Base-by-base conservation (phyloP, 2,888 invertebrate genomes). In the Lamellibrachia columna region DNA sequence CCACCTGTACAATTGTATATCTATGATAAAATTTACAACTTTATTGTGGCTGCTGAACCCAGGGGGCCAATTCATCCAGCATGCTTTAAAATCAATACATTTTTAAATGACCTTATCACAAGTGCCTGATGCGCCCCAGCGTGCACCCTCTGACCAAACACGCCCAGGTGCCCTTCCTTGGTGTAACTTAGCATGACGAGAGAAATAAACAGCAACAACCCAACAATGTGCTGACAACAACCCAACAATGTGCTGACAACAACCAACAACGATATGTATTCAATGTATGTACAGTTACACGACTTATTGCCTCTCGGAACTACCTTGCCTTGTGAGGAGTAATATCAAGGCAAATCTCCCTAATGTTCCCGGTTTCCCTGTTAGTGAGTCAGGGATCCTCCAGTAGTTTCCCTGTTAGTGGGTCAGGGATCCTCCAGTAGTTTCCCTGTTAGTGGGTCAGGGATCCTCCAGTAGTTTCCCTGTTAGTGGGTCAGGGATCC, bases 231-330 rank as follows among this genome's bases (percentile, higher is more conserved):
- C 22, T 75, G 75, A 75, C 75, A 75, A 75, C 75, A 75, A 22
- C n/a, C 75, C 75, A 75, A 75, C 75, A 75, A 75, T 22, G 75
- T 75, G 75, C 22, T 75, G 75, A 75, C 75, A 75, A 75, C 75
- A 75, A 22, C n/a, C 75, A 75, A 75, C 75, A 75, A 22, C 75
- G 75, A 75, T 75, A 75, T 75, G 75, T 75, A 75, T 75, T 22
- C 75, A 75, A 75, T n/a, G 22, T 22, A 75, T 22, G 75, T 75
- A 75, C 75, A 55, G 55, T 55, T 9, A 22, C 22, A 6, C 22
- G 15, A 75, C 75, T 75, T 75, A 75, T 75, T n/a, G 11, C 75
- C 22, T 7, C 9, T 9, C 7, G 55, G 9, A 7, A 55, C 7
- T 7, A 9, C 55, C 55, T 9, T 55, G 55, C 3, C 55, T 55